Base-by-base conservation (phyloP, 2,797 vertebrate genomes). In the Picus viridis region DNA sequence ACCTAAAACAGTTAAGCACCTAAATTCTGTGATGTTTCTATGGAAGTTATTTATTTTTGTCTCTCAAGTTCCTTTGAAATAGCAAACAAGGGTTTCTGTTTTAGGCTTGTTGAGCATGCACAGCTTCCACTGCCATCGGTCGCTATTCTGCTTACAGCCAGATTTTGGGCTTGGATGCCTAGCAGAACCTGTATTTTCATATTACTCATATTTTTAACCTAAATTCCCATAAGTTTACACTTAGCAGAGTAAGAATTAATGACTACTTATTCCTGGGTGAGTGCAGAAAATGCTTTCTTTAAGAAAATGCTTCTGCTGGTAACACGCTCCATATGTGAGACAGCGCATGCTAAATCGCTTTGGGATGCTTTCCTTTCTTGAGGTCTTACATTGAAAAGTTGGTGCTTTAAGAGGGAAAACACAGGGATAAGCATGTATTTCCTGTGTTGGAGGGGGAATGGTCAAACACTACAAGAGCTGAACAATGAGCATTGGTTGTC, bases 31-130 rank as follows among this genome's bases (percentile, higher is more conserved):
- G 49, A 57, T 0, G 0, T 70, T 93, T 94, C 4, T 1, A 3
- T 83, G 39, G 74, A 41, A 79, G 9, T 36, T 92, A 11, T 57
- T 73, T 89, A 27, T 65, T 88, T 93, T 91, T 91, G 20, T 89
- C 24, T 79, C 71, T 71, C 67, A 73, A 1, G 2, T 17, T 56
- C 83, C 53, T 93, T 71, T 91, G 83, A 71, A 89, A 91, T 43
- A 34, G 45, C 36, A 76, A 76, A 23, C 11, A 61, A 56, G 18
- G 9, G 16, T 49, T 83, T 86, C 36, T 89, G 29, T 83, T 81
- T 49, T 47, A 68, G 57, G 27, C 61, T 76, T 76, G 29, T n/a
- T 81, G 41, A 76, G 36, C 39, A 7, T n/a, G 27, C 16, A 13
- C 26, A 69, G 27, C 70, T 74, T 68, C n/a, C 1, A 0, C 30